A percentile compares a stretch with the other conserved stretches of the same genome.
phyloP scores from a whole-genome alignment of 2,888 invertebrate species.

The Colostygia pectinataria region DNA sequence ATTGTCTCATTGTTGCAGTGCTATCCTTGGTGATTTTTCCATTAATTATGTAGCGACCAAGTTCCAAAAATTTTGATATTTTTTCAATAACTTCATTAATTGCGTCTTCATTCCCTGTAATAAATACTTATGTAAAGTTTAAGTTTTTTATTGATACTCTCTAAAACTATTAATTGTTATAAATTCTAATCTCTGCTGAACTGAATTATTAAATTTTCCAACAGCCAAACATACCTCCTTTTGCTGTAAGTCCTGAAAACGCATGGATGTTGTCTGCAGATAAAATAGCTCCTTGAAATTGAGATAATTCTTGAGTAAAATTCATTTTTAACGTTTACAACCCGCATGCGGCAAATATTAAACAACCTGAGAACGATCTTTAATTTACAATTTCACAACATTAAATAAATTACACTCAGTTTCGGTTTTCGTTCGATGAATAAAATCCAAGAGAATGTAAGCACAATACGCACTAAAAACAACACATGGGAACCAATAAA shows the following conservation, averaged over 20 bases:
- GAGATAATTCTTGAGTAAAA: conserved; percentile 60
- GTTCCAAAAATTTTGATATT: conserved; percentile 52
- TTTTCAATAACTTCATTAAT: conserved; percentile 51
- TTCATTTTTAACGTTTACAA: conserved; percentile 46
- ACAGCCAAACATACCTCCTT: conserved; percentile 64
- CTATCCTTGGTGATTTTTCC: conserved; percentile 37
- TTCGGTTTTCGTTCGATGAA: too few species aligned
- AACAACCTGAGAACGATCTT: too few species aligned
- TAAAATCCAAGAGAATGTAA: too few species aligned
- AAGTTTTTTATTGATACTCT: too few species aligned
- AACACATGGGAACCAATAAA: too few species aligned
- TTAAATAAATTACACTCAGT: too few species aligned
- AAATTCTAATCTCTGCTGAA: too few species aligned
- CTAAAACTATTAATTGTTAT: too few species aligned
- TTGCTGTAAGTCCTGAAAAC: conserved; percentile 58
- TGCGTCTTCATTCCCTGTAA: conserved; percentile 70
- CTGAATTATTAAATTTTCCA: too few species aligned
- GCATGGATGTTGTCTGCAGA: conserved; percentile 61
- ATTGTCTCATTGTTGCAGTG: conserved; percentile 48
- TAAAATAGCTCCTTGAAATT: conserved; percentile 67
- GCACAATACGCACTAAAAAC: too few species aligned
- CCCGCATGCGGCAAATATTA: background rate
- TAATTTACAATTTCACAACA: too few species aligned
- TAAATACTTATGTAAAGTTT: too few species aligned
- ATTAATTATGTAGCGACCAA: conserved; percentile 50